Percentiles rank a stretch among this genome's conserved stretches.
phyloP scores from a whole-genome alignment of 2,797 vertebrate genomes.

The Tadarida brasiliensis region DNA sequence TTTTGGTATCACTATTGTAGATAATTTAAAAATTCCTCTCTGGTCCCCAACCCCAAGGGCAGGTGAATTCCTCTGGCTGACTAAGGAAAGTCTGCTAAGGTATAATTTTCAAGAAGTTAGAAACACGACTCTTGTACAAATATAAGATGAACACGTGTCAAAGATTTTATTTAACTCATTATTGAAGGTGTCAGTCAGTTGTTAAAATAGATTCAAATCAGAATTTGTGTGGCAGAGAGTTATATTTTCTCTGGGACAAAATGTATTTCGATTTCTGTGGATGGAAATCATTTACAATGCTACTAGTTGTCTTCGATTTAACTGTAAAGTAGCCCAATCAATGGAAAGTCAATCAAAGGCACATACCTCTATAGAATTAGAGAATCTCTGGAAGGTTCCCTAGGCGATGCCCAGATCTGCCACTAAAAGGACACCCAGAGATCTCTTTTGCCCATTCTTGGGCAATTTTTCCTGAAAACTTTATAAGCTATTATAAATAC shows the following conservation, averaged over 20 bases:
- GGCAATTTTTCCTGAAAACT: neutral
- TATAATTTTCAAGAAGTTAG: slow-evolving; percentile 40
- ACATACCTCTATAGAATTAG: neutral
- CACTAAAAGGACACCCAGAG: neutral
- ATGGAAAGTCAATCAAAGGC: slow-evolving; percentile 35
- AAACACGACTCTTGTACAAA: neutral
- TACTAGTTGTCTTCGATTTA: slow-evolving; percentile 24
- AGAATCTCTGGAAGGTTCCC: neutral
- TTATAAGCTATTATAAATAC: neutral
- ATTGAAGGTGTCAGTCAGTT: slow-evolving; percentile 24
- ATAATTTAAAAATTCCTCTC: slow-evolving; percentile 3
- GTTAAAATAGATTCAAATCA: slow-evolving; percentile 62
- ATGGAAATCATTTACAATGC: neutral
- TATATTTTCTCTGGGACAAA: slow-evolving; percentile 44
- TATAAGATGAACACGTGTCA: slow-evolving; percentile 29
- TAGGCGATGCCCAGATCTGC: neutral
- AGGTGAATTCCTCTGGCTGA: slow-evolving; percentile 8
- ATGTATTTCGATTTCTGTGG: slow-evolving; percentile 47
- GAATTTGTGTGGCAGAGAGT: slow-evolving; percentile 51
- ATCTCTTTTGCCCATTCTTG: neutral
- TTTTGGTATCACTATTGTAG: slow-evolving; percentile 9
- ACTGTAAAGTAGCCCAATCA: neutral
- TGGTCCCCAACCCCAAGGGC: neutral
- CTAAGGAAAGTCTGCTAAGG: neutral
- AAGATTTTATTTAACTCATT: slow-evolving; percentile 68